Evolutionary conservation across 2,888 invertebrate species (phyloP), one percentile per base, ranked within the genome.

Genomic region (Syritta pipiens): DNA sequence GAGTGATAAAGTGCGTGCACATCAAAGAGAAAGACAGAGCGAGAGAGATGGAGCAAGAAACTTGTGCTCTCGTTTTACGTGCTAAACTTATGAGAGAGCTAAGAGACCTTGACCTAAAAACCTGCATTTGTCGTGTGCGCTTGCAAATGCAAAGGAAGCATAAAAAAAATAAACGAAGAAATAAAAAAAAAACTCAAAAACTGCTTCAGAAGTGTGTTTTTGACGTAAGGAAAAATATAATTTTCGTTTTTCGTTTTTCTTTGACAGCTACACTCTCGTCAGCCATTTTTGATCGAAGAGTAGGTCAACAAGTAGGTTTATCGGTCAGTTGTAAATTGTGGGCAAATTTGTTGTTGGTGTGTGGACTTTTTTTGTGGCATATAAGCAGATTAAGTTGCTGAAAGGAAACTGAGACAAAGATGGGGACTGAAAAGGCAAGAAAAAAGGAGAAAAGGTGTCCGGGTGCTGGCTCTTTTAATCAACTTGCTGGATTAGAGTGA

Each of bases 281-380:
- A 79, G 74, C 40, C 60, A 67, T 55, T 72, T 55, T 79, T 67
- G 35, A 46, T 9, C 17, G 37, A 28, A 68, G 62, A 67, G 67
- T 79, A 79, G 79, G 79, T 55, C 67, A 72, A 51, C 44, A 79
- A 74, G 67, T 79, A 79, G 79, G 79, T 79, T 79, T 79, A 46
- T 79, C 74, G 79, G 79, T 68, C 79, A 79, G 57, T 55, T 49
- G 72, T 72, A 42, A 51, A 59, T 62, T 65, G 42, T 44, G 14
- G 48, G 30, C n/a, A n/a, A n/a, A n/a, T n/a, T n/a, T n/a, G n/a
- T n/a, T 57, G 37, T 49, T 53, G 32, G 42, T 17, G 37, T 17
- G 37, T 57, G 37, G 7, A 9, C 17, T 17, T 37, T 17, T 37
- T 14, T n/a, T 32, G 32, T 32, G 32, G n/a, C n/a, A n/a, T n/a